A percentile compares a stretch with the other conserved stretches of the same genome.
phyloP scores from a whole-genome alignment of 1,140 invertebrate species.

The Danaus melanippus region DNA sequence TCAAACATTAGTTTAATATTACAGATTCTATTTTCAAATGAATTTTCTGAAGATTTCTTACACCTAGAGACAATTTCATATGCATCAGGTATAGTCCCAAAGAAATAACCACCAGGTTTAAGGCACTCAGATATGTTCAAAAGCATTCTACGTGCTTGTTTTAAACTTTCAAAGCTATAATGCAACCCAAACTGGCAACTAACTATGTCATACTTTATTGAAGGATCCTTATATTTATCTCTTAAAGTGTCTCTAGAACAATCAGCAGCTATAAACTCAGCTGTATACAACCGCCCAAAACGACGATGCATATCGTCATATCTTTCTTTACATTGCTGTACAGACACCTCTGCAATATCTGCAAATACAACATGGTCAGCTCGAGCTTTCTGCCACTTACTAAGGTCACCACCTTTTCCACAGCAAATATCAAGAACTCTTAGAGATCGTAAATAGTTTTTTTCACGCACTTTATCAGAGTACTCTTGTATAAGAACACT shows the following conservation, averaged over 20 bases:
- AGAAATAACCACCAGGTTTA: slow-evolving; percentile 92
- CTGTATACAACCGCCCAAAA: slow-evolving; percentile 76
- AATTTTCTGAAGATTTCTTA: slow-evolving; percentile 73
- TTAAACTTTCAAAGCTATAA: slow-evolving; percentile 94
- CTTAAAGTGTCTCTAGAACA: slow-evolving; percentile 88
- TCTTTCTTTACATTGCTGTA: slow-evolving; percentile 86
- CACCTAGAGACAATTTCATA: slow-evolving; percentile 86
- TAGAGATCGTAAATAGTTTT: slow-evolving; percentile 73
- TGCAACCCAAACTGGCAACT: slow-evolving; percentile 99
- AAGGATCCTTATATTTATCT: slow-evolving; percentile 80
- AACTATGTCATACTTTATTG: slow-evolving; percentile 88
- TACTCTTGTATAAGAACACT: slow-evolving; percentile 90
- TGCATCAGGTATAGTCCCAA: slow-evolving; percentile 96
- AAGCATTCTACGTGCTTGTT: slow-evolving; percentile 94
- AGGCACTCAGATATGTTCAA: slow-evolving; percentile 93
- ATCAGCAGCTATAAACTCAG: slow-evolving; percentile 94
- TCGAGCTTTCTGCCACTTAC: slow-evolving; percentile 93
- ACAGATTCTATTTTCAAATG: slow-evolving; percentile 92
- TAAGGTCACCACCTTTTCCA: slow-evolving; percentile 97
- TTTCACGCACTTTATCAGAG: slow-evolving; percentile 75
- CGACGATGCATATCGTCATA: slow-evolving; percentile 76
- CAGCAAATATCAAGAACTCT: slow-evolving; percentile 84
- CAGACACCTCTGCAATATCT: slow-evolving; percentile 94
- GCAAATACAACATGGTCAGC: slow-evolving; percentile 92
- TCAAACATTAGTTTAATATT: slow-evolving; percentile 85